phyloP scores from a whole-genome alignment of 2,797 vertebrate genomes.

The Aquila chrysaetos region DNA sequence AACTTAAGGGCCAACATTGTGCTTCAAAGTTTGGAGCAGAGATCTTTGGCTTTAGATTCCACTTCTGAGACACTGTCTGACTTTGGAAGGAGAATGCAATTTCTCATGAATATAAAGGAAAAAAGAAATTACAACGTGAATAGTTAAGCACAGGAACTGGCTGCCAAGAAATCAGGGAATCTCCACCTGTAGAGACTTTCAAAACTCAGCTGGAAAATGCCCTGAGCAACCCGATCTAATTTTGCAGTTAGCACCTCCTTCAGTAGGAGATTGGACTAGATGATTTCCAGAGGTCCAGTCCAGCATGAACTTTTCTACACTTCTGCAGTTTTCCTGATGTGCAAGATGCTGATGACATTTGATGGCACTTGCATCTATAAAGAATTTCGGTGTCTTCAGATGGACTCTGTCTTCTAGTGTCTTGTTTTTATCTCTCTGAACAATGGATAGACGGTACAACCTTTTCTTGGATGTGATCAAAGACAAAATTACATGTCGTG shows the following conservation, averaged over 20 bases:
- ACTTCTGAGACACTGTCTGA: not conserved
- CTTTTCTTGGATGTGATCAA: not conserved
- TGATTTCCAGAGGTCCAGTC: not conserved
- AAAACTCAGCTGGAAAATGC: not conserved
- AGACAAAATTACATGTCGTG: not conserved
- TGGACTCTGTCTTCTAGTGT: not conserved
- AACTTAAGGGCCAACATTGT: not conserved
- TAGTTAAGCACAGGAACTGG: not conserved
- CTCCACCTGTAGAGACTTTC: not conserved
- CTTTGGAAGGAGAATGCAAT: not conserved
- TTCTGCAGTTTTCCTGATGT: not conserved
- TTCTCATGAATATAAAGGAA: not conserved
- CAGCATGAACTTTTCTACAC: not conserved
- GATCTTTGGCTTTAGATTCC: not conserved
- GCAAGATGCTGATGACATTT: not conserved
- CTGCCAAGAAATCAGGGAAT: not conserved
- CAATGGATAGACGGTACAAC: not conserved
- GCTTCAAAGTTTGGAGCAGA: not conserved
- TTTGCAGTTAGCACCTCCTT: not conserved
- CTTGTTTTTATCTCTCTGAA: not conserved
- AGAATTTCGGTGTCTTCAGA: not conserved
- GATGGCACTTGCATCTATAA: not conserved
- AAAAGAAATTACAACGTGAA: not conserved
- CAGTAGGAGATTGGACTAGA: not conserved
- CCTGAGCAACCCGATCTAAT: not conserved